phyloP scores from a whole-genome alignment of 2,888 invertebrate species.

The Stramonita haemastoma region DNA sequence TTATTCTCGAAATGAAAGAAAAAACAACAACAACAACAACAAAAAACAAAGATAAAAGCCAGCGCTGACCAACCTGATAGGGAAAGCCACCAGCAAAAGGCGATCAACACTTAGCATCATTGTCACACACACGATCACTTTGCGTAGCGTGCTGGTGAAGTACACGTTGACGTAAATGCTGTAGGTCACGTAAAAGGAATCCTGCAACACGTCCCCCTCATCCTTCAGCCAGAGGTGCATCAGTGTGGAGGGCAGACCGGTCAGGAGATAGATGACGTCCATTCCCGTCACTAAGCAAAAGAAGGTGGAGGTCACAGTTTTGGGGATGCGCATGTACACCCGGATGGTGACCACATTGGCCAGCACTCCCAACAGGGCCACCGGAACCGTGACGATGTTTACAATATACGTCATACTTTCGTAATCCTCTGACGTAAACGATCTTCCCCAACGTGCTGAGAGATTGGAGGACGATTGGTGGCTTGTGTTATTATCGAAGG shows the following conservation, averaged over 20 bases:
- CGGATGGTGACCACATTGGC: background rate
- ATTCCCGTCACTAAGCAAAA: background rate
- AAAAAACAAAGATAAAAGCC: too few relatives aligned
- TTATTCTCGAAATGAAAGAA: too few relatives aligned
- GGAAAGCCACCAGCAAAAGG: background rate
- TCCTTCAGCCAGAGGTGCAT: background rate
- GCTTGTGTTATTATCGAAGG: too few relatives aligned
- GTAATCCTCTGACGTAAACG: background rate
- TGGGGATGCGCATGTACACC: background rate
- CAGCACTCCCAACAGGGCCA: background rate
- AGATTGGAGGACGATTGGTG: too few relatives aligned
- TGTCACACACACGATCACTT: conserved; percentile 11
- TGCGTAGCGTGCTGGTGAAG: conserved; percentile 1
- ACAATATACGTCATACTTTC: background rate
- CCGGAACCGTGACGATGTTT: background rate
- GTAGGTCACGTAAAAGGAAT: background rate
- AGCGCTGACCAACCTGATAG: background rate
- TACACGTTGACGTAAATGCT: background rate
- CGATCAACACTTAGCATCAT: background rate
- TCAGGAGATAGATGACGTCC: background rate
- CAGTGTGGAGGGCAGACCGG: background rate
- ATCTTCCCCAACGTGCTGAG: too few relatives aligned
- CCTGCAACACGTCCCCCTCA: background rate
- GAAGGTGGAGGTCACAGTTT: conserved; percentile 1
- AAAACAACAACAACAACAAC: too few relatives aligned